Evolutionary conservation across 2,797 vertebrate species (phyloP), one percentile per base, ranked within the genome.

Genomic region (Sebastes melanostomus): DNA sequence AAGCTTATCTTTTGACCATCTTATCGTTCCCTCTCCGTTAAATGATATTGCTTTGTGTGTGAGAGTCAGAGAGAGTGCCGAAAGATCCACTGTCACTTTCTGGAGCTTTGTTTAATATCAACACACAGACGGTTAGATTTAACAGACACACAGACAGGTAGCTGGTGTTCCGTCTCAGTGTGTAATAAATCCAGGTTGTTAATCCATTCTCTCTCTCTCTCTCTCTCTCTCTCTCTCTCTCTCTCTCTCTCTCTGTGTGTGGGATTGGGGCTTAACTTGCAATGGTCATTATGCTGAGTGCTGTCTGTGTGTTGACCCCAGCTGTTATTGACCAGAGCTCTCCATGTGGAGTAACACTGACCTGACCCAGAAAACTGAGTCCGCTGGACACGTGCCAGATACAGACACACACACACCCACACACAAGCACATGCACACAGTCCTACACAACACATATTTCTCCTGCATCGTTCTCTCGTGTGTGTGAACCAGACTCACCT

Each of bases 401-500:
- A 38, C 24, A 52, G 3, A 22, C 59, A 38, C 29, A 42, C 9
- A 10, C 32, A 62, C 32, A n/a, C 34, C 4, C 11, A 36, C 34
- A 36, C 1, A 10, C 38, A 75, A 46, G 70, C 3, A 36, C 60
- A 72, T 22, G 56, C 50, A 63, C 30, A 16, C n/a, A 25, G 46
- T 68, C 18, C 55, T 7, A 34, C 66, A 50, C 4, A 36, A 66
- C 58, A 72, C 46, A 68, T 8, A 63, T 8, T 25, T 71, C 61
- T 59, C 50, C 6, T 10, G 16, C 27, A 20, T 27, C n/a, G 16
- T 16, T 52, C 25, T 32, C 6, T 6, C 16, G 55, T 52, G 16
- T 68, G 71, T 72, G 67, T 52, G 30, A 30, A 20, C 8, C n/a
- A 6, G 62, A 79, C 91, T 93, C 86, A 98, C 98, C 97, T 99